phyloP scores from a whole-genome alignment of 23 tunicate genomes.

The Styela clava region DNA sequence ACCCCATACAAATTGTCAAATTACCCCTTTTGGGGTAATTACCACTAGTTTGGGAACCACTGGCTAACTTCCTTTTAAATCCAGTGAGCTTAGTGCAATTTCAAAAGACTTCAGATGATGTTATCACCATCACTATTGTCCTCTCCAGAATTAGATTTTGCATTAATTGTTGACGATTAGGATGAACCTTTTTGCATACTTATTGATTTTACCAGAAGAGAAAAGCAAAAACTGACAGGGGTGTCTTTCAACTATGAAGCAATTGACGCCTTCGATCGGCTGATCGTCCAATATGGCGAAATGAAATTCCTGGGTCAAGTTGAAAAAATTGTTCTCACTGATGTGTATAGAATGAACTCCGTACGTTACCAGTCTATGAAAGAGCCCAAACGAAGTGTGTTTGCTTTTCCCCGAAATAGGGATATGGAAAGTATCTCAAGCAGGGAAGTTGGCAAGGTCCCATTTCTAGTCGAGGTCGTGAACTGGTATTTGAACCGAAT shows the following conservation, averaged over 20 bases:
- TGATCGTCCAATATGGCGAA: background rate
- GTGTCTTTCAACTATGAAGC: no score
- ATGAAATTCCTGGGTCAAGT: background rate
- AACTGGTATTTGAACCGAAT: background rate
- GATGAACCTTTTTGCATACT: background rate
- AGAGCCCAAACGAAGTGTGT: background rate
- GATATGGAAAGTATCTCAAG: background rate
- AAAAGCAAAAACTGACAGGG: no score
- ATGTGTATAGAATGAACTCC: no score
- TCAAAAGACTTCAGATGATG: background rate
- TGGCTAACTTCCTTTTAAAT: background rate
- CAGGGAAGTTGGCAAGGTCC: background rate
- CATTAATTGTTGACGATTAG: no score
- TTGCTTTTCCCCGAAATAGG: background rate
- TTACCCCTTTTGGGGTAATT: slow-evolving; percentile 7
- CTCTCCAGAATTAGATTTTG: no score
- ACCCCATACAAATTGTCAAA: slow-evolving; percentile 11
- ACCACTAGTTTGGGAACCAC: background rate
- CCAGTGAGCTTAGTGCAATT: background rate
- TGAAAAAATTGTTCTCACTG: background rate
- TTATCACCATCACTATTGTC: background rate
- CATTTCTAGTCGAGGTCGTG: background rate
- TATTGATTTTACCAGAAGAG: no score
- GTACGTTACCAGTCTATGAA: background rate
- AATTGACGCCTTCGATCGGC: background rate